Percentiles rank a stretch among this genome's conserved stretches.
phyloP scores from a whole-genome alignment of 2,113 vertebrate genomes.

The Corythornis cristatus region DNA sequence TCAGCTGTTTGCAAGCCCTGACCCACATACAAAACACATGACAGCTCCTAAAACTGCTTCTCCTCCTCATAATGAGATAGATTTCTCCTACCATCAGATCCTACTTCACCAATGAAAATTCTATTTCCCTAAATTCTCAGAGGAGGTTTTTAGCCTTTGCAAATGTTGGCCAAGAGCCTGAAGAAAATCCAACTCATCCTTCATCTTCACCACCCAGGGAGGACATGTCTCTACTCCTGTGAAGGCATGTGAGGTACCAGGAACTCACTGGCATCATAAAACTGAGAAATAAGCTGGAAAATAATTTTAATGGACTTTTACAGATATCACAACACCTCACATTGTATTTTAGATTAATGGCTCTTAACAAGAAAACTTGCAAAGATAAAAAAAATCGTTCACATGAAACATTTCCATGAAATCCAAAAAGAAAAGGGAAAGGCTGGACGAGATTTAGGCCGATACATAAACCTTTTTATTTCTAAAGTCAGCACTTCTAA shows the following conservation, averaged over 20 bases:
- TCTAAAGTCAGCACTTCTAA: constrained; percentile 16
- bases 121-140: background rate
- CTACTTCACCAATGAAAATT: background rate
- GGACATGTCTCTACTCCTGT: background rate
- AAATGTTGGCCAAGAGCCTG: background rate
- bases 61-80: background rate
- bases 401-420: background rate
- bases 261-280: background rate
- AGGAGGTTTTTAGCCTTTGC: background rate
- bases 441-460: background rate
- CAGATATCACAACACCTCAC: background rate
- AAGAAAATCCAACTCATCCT: background rate
- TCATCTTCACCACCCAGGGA: background rate
- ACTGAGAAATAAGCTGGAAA: background rate
- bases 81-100: background rate
- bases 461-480: background rate
- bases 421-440: background rate
- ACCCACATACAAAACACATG: background rate
- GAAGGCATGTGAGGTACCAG: background rate
- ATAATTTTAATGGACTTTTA: background rate
- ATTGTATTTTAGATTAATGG: rapidly evolving
- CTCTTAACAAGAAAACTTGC: background rate
- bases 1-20: background rate
- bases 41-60: background rate
- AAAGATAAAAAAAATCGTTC: background rate